Base-by-base conservation (phyloP, 1,140 invertebrate genomes). In the Plectrocnemia conspersa region DNA sequence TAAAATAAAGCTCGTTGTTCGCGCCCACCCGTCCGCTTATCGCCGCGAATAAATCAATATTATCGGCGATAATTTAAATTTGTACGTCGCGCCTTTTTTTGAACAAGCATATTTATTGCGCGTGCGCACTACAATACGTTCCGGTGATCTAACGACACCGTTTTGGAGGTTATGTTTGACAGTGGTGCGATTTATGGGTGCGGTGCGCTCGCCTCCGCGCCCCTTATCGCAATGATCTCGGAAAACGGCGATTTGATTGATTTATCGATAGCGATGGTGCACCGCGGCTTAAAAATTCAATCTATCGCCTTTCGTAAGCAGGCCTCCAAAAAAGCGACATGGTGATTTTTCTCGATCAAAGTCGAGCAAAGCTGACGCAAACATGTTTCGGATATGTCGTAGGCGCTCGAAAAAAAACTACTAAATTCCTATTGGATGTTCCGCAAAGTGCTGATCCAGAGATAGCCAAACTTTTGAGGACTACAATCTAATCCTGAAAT, bases 161-260 rank as follows among this genome's bases (percentile, higher is more conserved):
- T 44, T 44, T 44, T 18, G 16, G 41, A 44, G 41, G 41, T 44
- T 38, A 22, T 13, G 13, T 56, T 50, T 16, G 47, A 27, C 54
- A 42, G n/a, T n/a, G 32, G 40, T 13, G 49, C 23, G 52, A 59
- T 59, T 59, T 59, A 59, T 59, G 41, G 48, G n/a, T 25, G 42
- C 27, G 36, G 27, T 21, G 25, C 47, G 19, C 32, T 38, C 52
- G 45, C 36, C 40, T 47, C 24, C 19, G 24, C 40, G 27, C 13
- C 25, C 18, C 44, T 47, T 35, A 46, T 35, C 55, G 41, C 25
- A 23, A 23, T 19, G 24, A 44, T 44, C 50, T 44, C 48, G 13
- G 23, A 36, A 32, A 42, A 56, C 54, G 45, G n/a, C 23, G 54
- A 36, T 45, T 50, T 52, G 47, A 52, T 56, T 52, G 54, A 52